These are phyloP conservation scores for Clusia tigrina DNA, from an alignment of 2,888 invertebrate genomes.

Conservation along the genomic window DNA sequence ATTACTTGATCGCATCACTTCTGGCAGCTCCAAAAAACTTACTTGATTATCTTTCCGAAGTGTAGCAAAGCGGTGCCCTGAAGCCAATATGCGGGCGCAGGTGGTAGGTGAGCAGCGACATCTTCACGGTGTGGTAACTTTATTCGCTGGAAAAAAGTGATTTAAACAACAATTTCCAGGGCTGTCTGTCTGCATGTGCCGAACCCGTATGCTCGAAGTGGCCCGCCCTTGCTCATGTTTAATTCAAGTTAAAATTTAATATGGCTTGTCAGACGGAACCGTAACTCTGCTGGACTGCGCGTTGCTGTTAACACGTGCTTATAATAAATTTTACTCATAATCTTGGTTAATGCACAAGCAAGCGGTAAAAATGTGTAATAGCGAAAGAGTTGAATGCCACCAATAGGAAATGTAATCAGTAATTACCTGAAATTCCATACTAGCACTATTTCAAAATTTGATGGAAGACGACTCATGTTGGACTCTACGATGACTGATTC, in stretches of 20 bases:
- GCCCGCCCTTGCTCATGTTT: slow-evolving; percentile 5
- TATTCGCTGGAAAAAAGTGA: slow-evolving; percentile 52
- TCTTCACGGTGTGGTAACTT: slow-evolving; percentile 52
- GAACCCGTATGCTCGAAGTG: not conserved
- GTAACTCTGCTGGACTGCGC: not conserved
- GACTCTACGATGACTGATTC: too few species aligned
- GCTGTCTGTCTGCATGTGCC: not conserved
- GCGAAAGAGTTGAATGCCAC: too few species aligned
- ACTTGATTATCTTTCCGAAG: too few species aligned
- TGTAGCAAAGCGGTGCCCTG: too few species aligned
- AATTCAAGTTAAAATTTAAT: slow-evolving; percentile 7
- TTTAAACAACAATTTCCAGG: slow-evolving; percentile 3
- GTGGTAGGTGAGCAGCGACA: too few species aligned
- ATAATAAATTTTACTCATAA: slow-evolving; percentile 10
- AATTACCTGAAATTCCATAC: too few species aligned
- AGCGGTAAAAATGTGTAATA: too few species aligned
- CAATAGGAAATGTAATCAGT: too few species aligned
- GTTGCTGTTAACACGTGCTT: slow-evolving; percentile 21
- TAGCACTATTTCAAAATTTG: too few species aligned
- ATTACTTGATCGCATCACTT: too few species aligned
- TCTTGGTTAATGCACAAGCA: slow-evolving; percentile 13
- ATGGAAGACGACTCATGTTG: too few species aligned
- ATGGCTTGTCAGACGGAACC: not conserved
- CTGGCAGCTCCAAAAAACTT: too few species aligned
- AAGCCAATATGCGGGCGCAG: not conserved